These are phyloP conservation scores for Pteruthius melanotis DNA, from an alignment of 2,113 vertebrate species.

Conservation along the genomic window DNA sequence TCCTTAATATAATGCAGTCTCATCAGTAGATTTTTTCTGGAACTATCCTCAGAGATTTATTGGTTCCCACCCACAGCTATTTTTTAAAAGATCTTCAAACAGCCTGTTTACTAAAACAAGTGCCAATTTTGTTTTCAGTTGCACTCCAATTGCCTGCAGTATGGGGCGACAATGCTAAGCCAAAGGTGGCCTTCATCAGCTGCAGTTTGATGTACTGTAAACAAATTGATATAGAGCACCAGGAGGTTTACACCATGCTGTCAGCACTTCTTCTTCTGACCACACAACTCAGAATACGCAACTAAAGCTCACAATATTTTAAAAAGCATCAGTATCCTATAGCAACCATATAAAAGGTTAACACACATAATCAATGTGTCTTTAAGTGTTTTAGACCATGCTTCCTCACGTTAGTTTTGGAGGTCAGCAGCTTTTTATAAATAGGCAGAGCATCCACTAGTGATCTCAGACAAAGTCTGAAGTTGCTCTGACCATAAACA, in stretches of 20 bases:
- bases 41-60: background rate
- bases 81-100: background rate
- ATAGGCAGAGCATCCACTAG: background rate
- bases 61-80: background rate
- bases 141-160: background rate
- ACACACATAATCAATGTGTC: background rate
- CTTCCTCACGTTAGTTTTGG: background rate
- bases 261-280: background rate
- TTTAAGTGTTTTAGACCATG: background rate
- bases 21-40: background rate
- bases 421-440: background rate
- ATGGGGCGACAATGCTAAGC: background rate
- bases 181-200: background rate
- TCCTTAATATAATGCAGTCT: background rate
- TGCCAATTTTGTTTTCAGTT: background rate
- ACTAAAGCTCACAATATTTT: background rate
- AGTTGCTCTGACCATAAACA: background rate
- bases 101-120: background rate
- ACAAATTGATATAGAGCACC: conserved; percentile 1
- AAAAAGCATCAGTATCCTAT: background rate
- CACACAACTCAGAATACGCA: background rate
- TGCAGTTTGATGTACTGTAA: conserved; percentile 6
- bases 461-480: background rate
- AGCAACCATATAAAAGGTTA: background rate
- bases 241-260: background rate